These are phyloP conservation scores for Spizella passerina DNA, from an alignment of 2,797 vertebrate genomes.

Conservation along the genomic window DNA sequence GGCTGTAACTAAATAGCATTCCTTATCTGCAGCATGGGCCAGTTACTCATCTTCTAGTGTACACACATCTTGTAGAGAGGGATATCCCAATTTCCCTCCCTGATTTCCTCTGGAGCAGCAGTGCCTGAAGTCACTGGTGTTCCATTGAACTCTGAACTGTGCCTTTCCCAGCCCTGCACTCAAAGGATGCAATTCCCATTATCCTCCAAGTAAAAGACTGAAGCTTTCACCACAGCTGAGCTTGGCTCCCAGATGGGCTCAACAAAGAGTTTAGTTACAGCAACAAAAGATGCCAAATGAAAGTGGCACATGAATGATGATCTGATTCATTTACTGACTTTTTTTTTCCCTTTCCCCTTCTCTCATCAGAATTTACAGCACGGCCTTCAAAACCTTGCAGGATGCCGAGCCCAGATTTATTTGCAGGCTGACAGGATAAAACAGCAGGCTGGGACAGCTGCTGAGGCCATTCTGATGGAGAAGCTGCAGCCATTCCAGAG, in stretches of 20 bases:
- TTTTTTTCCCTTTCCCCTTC: neutral
- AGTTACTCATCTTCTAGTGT: neutral
- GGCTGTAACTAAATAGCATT: neutral
- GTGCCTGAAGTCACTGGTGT: neutral
- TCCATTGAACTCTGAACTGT: neutral
- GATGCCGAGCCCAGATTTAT: constrained; percentile 42
- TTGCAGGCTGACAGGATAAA: constrained; percentile 60
- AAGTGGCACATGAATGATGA: neutral
- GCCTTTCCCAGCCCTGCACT: neutral
- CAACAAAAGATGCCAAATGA: neutral
- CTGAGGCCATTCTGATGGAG: constrained; percentile 19
- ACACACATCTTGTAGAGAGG: neutral
- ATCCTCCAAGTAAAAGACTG: neutral
- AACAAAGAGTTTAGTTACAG: constrained; percentile 24
- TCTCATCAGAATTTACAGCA: constrained; percentile 68
- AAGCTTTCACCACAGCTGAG: neutral
- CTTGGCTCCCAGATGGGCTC: neutral
- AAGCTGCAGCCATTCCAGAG: constrained; percentile 66
- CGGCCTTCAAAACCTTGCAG: constrained; percentile 56
- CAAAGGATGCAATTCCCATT: neutral
- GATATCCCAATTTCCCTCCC: neutral
- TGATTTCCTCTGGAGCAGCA: neutral
- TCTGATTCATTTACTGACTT: neutral
- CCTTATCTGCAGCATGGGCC: neutral
- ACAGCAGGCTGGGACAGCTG: constrained; percentile 13